Evolutionary conservation across 2,797 vertebrate genomes (phyloP).

Genomic region (Typhlichthys subterraneus): DNA sequence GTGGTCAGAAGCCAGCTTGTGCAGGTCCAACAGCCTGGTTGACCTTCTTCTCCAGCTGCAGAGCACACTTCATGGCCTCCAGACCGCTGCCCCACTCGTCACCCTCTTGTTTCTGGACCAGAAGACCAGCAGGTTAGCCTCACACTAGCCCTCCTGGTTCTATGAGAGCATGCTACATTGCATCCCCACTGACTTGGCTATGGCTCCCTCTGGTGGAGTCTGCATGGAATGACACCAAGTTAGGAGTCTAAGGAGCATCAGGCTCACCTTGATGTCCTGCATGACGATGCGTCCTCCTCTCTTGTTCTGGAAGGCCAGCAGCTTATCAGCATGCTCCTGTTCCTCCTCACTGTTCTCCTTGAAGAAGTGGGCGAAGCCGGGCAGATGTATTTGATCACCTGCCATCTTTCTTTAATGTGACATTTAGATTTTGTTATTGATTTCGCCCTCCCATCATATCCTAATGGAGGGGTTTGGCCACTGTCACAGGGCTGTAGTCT

Average conservation of each 20-base stretch:
- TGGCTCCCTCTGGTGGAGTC: no score
- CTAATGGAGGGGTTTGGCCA: no score
- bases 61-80: slow-evolving; percentile 88
- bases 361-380: slow-evolving; percentile 77
- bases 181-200: no score
- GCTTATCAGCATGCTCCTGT: slow-evolving; percentile 73
- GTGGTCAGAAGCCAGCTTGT: slow-evolving; percentile 80
- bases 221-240: no score
- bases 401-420: no score
- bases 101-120: slow-evolving; percentile 86
- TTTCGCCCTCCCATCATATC: no score
- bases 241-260: no score
- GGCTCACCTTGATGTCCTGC: slow-evolving; percentile 71
- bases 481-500: no score
- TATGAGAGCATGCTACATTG: no score
- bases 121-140: background rate
- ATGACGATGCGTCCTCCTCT: slow-evolving; percentile 76
- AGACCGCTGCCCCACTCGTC: slow-evolving; percentile 92
- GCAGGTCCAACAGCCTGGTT: slow-evolving; percentile 87
- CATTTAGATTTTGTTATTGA: no score
- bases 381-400: slow-evolving; percentile 78
- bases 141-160: background rate
- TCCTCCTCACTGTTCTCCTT: slow-evolving; percentile 78
- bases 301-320: slow-evolving; percentile 79
- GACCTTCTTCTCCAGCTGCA: slow-evolving; percentile 90